A percentile compares a stretch with the other conserved stretches of the same genome.
These are phyloP conservation scores for Scaptomyza graminum DNA, from an alignment of 1,140 invertebrate genomes.

Conservation along the genomic window DNA sequence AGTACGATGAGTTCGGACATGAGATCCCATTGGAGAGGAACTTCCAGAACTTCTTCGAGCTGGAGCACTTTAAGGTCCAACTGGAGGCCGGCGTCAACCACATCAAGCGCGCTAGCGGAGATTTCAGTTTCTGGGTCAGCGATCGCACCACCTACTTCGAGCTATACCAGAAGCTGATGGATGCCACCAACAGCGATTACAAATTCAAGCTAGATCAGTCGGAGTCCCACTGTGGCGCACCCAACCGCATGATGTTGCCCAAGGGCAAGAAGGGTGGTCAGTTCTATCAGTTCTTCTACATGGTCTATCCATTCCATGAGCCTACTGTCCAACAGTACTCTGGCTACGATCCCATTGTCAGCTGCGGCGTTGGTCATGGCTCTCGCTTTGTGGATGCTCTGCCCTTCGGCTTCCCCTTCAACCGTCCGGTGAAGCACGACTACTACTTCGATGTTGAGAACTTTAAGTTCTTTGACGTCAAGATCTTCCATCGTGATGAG, in stretches of 20 bases:
- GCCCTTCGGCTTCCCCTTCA: conserved; percentile 88
- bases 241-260: conserved; percentile 88
- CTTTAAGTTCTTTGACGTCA: conserved; percentile 87
- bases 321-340: conserved; percentile 69
- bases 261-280: conserved; percentile 87
- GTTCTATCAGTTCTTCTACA: conserved; percentile 87
- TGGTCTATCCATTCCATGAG: conserved; percentile 85
- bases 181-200: conserved; percentile 82
- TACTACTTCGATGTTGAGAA: conserved; percentile 87
- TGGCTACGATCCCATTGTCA: conserved; percentile 68
- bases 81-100: conserved; percentile 67
- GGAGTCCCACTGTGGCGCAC: conserved; percentile 85
- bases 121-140: conserved; percentile 74
- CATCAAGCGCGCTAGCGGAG: conserved; percentile 71
- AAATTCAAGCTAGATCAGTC: conserved; percentile 85
- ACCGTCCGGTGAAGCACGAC: conserved; percentile 86
- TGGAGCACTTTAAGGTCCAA: conserved; percentile 79
- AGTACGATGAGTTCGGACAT: conserved; percentile 85
- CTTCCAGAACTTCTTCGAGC: conserved; percentile 81
- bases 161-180: conserved; percentile 78
- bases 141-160: conserved; percentile 79
- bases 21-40: conserved; percentile 69
- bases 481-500: conserved; percentile 86
- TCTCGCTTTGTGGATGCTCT: conserved; percentile 84
- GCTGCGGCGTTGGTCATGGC: conserved; percentile 83